Conservation (phyloP, 2,797 vertebrate species). For the Buphagus erythrorhynchus region DNA sequence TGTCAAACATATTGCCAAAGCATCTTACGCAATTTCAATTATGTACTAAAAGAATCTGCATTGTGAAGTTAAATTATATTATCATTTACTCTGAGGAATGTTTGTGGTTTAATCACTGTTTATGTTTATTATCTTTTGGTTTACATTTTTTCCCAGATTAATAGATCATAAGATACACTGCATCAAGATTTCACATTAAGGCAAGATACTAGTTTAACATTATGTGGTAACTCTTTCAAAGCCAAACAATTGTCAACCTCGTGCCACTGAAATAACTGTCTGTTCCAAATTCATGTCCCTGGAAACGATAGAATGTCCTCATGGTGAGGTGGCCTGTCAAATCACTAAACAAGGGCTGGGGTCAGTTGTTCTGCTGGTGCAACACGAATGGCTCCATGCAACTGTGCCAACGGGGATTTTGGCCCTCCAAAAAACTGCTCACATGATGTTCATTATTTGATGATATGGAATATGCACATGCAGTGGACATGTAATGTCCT, state of each 20-base stretch:
- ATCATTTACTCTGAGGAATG: conserved; percentile 26
- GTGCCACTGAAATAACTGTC: background rate
- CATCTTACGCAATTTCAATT: conserved; percentile 45
- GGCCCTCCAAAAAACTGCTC: background rate
- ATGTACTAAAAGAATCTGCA: conserved; percentile 21
- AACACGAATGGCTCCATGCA: background rate
- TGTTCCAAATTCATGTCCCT: background rate
- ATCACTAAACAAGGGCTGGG: background rate
- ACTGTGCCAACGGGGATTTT: background rate
- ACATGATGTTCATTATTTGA: background rate
- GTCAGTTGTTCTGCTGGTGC: background rate
- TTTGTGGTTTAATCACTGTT: conserved; percentile 38
- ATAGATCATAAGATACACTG: conserved; percentile 30
- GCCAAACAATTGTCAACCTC: conserved; percentile 1
- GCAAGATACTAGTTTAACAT: conserved; percentile 22
- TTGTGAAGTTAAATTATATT: conserved; percentile 49
- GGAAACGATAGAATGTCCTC: background rate
- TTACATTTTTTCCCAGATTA: conserved; percentile 57
- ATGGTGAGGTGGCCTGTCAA: background rate
- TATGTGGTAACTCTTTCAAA: conserved; percentile 31
- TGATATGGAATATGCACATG: background rate
- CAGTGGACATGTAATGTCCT: background rate
- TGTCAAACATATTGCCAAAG: conserved; percentile 46
- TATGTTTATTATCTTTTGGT: conserved; percentile 57
- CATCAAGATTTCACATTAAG: conserved; percentile 4